Base-by-base conservation (phyloP, 2,888 invertebrate species). In the Pilophorus perplexus region DNA sequence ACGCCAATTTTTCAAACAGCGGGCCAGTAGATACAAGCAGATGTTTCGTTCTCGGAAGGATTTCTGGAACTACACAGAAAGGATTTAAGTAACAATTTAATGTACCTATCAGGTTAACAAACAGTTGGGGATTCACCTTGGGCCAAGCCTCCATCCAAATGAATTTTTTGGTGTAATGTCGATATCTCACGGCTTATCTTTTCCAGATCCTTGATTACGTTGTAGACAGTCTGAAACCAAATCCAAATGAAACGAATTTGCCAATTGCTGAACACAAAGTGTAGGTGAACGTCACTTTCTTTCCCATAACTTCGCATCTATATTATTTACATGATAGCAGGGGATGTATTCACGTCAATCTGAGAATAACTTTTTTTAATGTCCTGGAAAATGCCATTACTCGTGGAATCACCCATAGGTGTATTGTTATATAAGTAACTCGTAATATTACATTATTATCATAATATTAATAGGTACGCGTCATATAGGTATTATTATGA, bases 81-180 rank as follows among this genome's bases (percentile, higher is more conserved):
- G 42, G 42, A 8, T 42, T 42, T 5, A 42, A 42, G 8, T 5
- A 42, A 6, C 5, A 4, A 42, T 42, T 10, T 14, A 42, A 14
- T 6, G 4, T 10, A 14, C 8, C 4, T 14, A 14, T 6, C 6
- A 14, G 4, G n/a, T n/a, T n/a, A n/a, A n/a, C n/a, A n/a, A n/a
- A n/a, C n/a, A n/a, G n/a, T n/a, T n/a, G n/a, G n/a, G 2, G n/a
- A 25, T n/a, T 16, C 42, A 67, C 67, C 84, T 74, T 85, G 84
- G 71, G 83, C 82, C 66, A 84, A 80, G 70, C 83, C 83, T 71
- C 79, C 78, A 59, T 80, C 80, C 72, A 88, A 86, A 74, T 95
- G 94, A 70, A 94, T 90, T 20, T 87, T 82, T 80, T 93, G 93
- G 27, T 94, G 78, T 18, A 84, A 79, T 22, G 89, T 89, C n/a